Base-by-base conservation (phyloP, 2,888 invertebrate species). In the Trypoxylon attenuatum region DNA sequence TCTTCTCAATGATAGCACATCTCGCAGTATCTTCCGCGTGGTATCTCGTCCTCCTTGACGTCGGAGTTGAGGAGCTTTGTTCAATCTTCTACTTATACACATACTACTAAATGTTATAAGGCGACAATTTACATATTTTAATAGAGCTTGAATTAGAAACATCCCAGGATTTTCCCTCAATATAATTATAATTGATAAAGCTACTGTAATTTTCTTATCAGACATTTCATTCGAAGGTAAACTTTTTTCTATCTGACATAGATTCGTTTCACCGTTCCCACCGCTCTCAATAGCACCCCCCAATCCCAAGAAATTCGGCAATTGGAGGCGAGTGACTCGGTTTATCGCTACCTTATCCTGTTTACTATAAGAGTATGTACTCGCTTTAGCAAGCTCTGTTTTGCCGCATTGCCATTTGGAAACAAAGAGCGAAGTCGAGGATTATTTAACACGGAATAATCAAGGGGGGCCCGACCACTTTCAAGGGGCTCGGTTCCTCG, bases 41-140 rank as follows among this genome's bases (percentile, higher is more conserved):
- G 65, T 71, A 77, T 78, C 78, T 77, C 77, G 76, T 79, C 80
- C 77, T 73, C 71, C 43, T 51, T 66, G 55, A 65, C 47, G 57
- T 58, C 68, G 51, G 18, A 55, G 46, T 47, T 47, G 38, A 47
- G 43, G 13, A 60, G 42, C 29, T 23, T 22, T 10, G 27, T 5
- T 38, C 51, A 25, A 29, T 5, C 8, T 16, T 5, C 45, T 16
- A 18, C 33, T 19, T 16, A 5, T 22, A 21, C 22, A 23, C n/a
- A n/a, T n/a, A n/a, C n/a, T n/a, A n/a, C n/a, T n/a, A n/a, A n/a
- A n/a, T n/a, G n/a, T n/a, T n/a, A n/a, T n/a, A n/a, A n/a, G n/a
- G n/a, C n/a, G n/a, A n/a, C n/a, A n/a, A n/a, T n/a, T n/a, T n/a
- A n/a, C n/a, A n/a, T n/a, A n/a, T n/a, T n/a, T n/a, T n/a, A n/a